phyloP scores from a whole-genome alignment of 2,113 vertebrate genomes.

The Megaptera novaeangliae region DNA sequence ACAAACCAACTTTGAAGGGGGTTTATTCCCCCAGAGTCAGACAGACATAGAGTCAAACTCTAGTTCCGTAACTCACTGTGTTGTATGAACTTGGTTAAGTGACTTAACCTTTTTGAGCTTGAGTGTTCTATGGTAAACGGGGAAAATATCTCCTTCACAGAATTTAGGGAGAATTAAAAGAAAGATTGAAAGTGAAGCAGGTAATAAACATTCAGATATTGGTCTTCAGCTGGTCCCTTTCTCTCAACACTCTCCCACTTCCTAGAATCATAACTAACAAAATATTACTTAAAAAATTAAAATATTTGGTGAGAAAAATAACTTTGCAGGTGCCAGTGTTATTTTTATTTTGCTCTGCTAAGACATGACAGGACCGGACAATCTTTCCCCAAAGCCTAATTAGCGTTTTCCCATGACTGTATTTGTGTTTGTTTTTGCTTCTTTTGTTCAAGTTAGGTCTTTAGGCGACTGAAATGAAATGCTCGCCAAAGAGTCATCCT shows the following conservation, averaged over 20 bases:
- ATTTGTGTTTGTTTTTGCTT: slow-evolving; percentile 78
- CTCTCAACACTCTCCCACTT: neutral
- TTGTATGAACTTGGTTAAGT: neutral
- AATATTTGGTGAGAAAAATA: slow-evolving; percentile 34
- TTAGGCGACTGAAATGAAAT: slow-evolving; percentile 71
- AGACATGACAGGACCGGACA: slow-evolving; percentile 56
- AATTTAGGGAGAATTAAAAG: neutral
- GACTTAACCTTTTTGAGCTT: neutral
- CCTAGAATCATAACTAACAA: neutral
- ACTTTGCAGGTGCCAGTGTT: neutral
- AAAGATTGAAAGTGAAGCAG: neutral
- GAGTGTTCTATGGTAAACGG: neutral
- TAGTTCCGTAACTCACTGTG: neutral
- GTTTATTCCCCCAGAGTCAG: neutral
- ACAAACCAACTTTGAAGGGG: neutral
- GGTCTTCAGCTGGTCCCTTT: neutral
- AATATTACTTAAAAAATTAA: slow-evolving; percentile 46
- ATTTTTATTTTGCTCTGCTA: slow-evolving; percentile 44
- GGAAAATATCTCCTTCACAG: neutral
- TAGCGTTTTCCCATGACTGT: slow-evolving; percentile 64
- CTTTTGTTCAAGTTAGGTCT: slow-evolving; percentile 69
- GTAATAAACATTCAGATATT: neutral
- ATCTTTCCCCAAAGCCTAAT: slow-evolving; percentile 59
- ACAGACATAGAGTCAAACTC: neutral
- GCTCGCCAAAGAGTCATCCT: slow-evolving; percentile 75